A percentile compares a stretch with the other conserved stretches of the same genome.
Evolutionary conservation across 1,140 invertebrate genomes (phyloP).

Genomic region (Phthorimaea operculella): DNA sequence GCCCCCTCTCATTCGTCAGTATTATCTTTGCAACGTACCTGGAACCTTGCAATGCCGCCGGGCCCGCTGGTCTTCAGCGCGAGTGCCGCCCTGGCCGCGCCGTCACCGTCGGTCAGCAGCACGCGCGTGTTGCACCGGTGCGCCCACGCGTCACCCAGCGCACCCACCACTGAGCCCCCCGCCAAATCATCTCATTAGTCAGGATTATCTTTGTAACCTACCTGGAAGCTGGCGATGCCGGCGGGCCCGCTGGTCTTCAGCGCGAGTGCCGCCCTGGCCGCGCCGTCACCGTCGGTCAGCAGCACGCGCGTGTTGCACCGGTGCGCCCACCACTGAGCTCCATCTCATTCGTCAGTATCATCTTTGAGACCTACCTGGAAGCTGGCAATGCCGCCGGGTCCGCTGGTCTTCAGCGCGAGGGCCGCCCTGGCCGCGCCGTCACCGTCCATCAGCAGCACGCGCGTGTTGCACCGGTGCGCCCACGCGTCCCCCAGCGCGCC

Average conservation of each 20-base stretch:
- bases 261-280: no score
- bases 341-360: conserved; percentile 70
- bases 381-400: conserved; percentile 27
- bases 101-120: conserved; percentile 22
- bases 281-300: conserved; percentile 17
- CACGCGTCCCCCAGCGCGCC: conserved; percentile 63
- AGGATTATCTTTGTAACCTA: conserved; percentile 53
- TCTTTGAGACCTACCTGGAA: conserved; percentile 41
- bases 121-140: conserved; percentile 54
- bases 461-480: conserved; percentile 54
- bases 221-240: conserved; percentile 39
- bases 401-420: conserved; percentile 39
- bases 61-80: conserved; percentile 40
- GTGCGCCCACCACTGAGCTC: conserved; percentile 52
- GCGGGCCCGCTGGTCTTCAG: conserved; percentile 41
- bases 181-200: conserved; percentile 68
- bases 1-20: conserved; percentile 66
- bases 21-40: conserved; percentile 56
- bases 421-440: conserved; percentile 26
- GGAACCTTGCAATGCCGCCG: conserved; percentile 34
- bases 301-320: conserved; percentile 48
- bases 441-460: conserved; percentile 31
- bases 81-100: conserved; percentile 29
- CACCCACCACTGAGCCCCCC: conserved; percentile 41
- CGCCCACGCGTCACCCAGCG: conserved; percentile 63